Percentiles rank a stretch among this genome's conserved stretches.
Conservation (phyloP, 1,140 invertebrate genomes). For the Drosophila funebris region DNA sequence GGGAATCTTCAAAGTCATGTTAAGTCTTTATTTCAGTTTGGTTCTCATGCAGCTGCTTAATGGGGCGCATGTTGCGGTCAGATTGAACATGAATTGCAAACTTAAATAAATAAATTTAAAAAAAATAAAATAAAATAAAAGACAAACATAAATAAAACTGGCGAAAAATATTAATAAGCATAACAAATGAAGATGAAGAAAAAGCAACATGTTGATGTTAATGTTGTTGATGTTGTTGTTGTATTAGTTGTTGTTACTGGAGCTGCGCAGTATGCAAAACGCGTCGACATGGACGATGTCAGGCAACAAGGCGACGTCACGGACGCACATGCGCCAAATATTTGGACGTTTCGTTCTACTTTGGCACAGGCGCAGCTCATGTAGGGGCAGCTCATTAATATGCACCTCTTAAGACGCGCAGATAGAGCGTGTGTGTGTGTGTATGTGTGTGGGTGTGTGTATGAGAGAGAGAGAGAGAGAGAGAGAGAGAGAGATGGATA, state of each 20-base stretch:
- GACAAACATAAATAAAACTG: constrained; percentile 5
- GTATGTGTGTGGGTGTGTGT: no score
- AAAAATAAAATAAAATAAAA: constrained; percentile 1
- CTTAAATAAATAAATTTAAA: constrained; percentile 14
- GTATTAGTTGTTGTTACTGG: no score
- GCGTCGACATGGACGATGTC: constrained; percentile 26
- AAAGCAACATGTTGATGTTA: not conserved
- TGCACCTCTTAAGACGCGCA: constrained; percentile 10
- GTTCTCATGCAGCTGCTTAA: not conserved
- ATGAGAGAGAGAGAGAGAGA: not conserved
- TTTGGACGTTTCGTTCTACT: constrained; percentile 73
- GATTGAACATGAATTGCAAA: constrained; percentile 15
- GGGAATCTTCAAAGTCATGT: no score
- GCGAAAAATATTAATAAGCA: constrained; percentile 38
- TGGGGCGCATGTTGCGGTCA: constrained; percentile 35
- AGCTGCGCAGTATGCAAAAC: constrained; percentile 40
- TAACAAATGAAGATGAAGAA: not conserved
- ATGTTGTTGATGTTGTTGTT: no score
- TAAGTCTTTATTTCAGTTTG: not conserved
- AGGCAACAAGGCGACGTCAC: constrained; percentile 24
- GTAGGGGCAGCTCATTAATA: constrained; percentile 39
- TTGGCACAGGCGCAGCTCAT: constrained; percentile 44
- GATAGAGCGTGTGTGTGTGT: no score
- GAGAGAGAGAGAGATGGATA: not conserved
- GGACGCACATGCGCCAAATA: constrained; percentile 66